These are phyloP conservation scores for Hypsibius dujardini DNA, from an alignment of 1,140 invertebrate genomes.

Conservation along the genomic window DNA sequence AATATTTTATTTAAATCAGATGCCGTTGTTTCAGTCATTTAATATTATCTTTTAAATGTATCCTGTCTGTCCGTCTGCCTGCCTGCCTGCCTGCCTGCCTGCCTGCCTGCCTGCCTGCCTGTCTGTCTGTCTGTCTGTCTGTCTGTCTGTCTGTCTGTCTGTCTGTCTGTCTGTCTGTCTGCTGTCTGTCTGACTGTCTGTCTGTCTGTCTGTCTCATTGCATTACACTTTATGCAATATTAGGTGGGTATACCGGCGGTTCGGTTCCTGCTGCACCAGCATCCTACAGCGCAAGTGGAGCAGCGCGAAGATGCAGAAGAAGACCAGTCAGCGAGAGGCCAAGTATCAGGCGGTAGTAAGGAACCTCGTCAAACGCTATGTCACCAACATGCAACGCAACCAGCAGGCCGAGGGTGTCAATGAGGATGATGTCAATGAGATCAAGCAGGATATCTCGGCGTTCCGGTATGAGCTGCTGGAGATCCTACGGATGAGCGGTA, in stretches of 20 bases:
- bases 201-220: no score
- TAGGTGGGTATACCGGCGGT: constrained; percentile 61
- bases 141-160: no score
- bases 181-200: no score
- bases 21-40: no score
- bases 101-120: no score
- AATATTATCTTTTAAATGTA: no score
- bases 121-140: no score
- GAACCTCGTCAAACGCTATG: constrained; percentile 80
- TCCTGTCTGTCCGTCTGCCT: no score
- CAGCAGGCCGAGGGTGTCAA: constrained; percentile 69
- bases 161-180: no score
- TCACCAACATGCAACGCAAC: constrained; percentile 81
- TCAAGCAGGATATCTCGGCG: constrained; percentile 90
- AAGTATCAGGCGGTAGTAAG: constrained; percentile 69
- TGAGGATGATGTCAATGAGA: constrained; percentile 95
- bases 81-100: no score
- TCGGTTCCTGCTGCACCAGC: constrained; percentile 61
- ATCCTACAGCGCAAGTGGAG: constrained; percentile 74
- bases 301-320: constrained; percentile 45
- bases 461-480: constrained; percentile 86
- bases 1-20: no score
- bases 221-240: background rate
- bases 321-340: constrained; percentile 23
- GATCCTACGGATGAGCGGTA: constrained; percentile 76